These are phyloP conservation scores for Caenorhabditis japonica DNA, from an alignment of 2,888 invertebrate species.

Conservation along the genomic window DNA sequence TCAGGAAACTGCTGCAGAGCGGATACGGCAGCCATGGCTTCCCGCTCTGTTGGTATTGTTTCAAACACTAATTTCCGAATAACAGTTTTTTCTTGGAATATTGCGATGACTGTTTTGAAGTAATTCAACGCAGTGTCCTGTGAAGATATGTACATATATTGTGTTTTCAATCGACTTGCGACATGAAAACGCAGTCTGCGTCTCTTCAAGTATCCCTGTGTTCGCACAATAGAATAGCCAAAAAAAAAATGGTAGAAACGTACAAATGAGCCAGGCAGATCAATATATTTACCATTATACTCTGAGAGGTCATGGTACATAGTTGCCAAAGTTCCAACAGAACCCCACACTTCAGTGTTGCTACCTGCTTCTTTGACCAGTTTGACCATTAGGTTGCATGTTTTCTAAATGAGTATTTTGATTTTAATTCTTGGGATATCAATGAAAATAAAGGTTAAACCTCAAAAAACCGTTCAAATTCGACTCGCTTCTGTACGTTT, in stretches of 20 bases:
- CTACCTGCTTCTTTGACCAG: background rate
- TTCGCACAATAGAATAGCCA: too few relatives aligned
- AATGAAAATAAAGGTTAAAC: constrained; percentile 1
- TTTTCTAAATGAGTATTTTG: constrained; percentile 17
- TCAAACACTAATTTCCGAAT: constrained; percentile 35
- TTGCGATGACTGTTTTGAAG: constrained; percentile 4
- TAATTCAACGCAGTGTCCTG: constrained; percentile 10
- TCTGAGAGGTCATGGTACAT: constrained; percentile 37
- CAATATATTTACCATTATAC: constrained; percentile 39
- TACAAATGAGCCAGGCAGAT: background rate
- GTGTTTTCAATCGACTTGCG: too few relatives aligned
- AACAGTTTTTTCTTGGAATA: constrained; percentile 6
- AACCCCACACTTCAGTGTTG: constrained; percentile 16
- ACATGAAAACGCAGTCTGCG: too few relatives aligned
- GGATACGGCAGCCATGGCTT: constrained; percentile 5
- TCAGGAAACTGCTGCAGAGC: constrained; percentile 15
- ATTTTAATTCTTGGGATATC: too few relatives aligned
- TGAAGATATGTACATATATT: too few relatives aligned
- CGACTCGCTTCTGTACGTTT: background rate
- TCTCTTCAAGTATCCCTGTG: too few relatives aligned
- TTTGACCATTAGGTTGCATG: constrained; percentile 3
- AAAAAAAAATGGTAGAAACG: background rate
- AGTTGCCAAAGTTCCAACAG: constrained; percentile 35
- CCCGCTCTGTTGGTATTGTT: constrained; percentile 28
- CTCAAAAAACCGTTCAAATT: constrained; percentile 9